Percentiles rank a stretch among this genome's conserved stretches.
phyloP scores from a whole-genome alignment of 2,888 invertebrate genomes.

The Stenolophus ochropezus region DNA sequence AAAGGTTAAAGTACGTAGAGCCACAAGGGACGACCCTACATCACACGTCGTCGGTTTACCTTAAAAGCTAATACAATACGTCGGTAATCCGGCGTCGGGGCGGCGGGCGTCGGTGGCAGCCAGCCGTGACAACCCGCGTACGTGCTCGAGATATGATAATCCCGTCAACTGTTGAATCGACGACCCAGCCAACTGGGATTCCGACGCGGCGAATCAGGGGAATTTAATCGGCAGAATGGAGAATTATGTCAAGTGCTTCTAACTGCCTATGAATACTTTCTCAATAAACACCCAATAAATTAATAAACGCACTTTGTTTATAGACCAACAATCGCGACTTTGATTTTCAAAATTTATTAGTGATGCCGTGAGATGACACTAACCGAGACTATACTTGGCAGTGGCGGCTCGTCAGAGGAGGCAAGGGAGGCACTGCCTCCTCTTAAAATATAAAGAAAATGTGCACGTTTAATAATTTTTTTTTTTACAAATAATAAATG shows the following conservation, averaged over 20 bases:
- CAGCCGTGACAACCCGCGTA: constrained; percentile 30
- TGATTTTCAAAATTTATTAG: no score
- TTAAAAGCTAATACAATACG: constrained; percentile 57
- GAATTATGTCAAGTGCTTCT: neutral
- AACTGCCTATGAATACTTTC: no score
- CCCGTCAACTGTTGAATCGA: constrained; percentile 54
- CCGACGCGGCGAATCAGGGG: neutral
- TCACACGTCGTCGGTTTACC: constrained; percentile 41
- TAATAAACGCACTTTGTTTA: no score
- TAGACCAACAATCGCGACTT: no score
- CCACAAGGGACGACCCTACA: neutral
- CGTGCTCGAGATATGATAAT: constrained; percentile 56
- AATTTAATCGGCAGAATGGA: neutral
- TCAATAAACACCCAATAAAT: no score
- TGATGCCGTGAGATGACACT: no score
- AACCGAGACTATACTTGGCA: no score
- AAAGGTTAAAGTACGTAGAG: neutral
- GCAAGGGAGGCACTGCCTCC: no score
- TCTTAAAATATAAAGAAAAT: no score
- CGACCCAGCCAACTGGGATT: constrained; percentile 22
- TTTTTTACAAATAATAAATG: no score
- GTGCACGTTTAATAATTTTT: no score
- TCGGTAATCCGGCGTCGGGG: constrained; percentile 36
- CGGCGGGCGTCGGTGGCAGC: neutral
- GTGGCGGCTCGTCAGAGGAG: no score